Base-by-base conservation (phyloP, 1,140 invertebrate species). In the Pristionchus pacificus region DNA sequence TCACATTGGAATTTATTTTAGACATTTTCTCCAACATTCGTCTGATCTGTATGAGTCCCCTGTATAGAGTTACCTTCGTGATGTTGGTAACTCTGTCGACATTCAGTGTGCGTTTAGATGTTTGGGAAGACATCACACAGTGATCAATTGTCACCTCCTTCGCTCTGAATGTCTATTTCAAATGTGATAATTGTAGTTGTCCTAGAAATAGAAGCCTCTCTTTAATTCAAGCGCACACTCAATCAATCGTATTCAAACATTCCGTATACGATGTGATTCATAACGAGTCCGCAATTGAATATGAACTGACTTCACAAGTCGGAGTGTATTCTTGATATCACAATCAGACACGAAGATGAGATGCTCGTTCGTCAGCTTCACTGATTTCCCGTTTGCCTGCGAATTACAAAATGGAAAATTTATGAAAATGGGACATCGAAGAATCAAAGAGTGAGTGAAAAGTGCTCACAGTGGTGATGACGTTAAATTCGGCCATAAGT, bases 321-420 rank as follows among this genome's bases (percentile, higher is more conserved):
- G 32, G 30, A 79, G 62, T 28, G 29, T 31, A 0, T 38, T 24
- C 30, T 38, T 30, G 14, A 38, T 38, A 10, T 70, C 14, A 49
- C 74, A 76, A 2, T 58, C 77, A 6, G 74, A 62, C 2, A 72
- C 58, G 24, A 68, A 75, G n/a, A 78, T 75, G 28, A 78, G 49
- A 60, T 78, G 77, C 57, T 68, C 68, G 14, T 60, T 61, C 28
- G 77, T 78, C 10, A 78, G 55, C 49, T 78, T 78, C 24, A 78
- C 59, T 13, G 32, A 60, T 27, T 24, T 32, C n/a, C 29, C 29
- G 60, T 61, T 6, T 13, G 10, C 60, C 60, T 61, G 60, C 6
- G 32, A 6, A 70, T 62, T 2, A 61, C 6, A 24, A 6, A 61
- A 61, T 24, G 10, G 6, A 24, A 13, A 13, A 25, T 25, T 6